These are phyloP conservation scores for Corythornis madagascariensis DNA, from an alignment of 2,113 vertebrate genomes.

Conservation along the genomic window DNA sequence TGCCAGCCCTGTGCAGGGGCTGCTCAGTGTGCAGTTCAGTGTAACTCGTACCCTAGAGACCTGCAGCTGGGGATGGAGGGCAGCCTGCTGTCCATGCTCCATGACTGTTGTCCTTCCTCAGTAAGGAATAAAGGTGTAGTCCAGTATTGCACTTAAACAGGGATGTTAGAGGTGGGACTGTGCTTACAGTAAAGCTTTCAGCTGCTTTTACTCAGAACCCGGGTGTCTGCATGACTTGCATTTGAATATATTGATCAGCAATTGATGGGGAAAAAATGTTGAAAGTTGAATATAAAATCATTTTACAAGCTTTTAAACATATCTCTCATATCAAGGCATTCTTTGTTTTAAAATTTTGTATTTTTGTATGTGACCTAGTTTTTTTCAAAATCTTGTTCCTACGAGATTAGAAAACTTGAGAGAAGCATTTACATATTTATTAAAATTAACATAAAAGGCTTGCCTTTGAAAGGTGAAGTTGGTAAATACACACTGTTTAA, in stretches of 20 bases:
- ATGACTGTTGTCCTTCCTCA: neutral
- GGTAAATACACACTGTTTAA: conserved; percentile 72
- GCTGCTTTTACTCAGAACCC: conserved; percentile 7
- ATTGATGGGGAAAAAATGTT: neutral
- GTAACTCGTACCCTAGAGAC: too few relatives aligned
- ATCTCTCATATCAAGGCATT: conserved; percentile 65
- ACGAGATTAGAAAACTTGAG: conserved; percentile 66
- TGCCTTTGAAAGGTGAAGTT: conserved; percentile 72
- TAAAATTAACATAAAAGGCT: conserved; percentile 61
- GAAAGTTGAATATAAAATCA: conserved; percentile 16
- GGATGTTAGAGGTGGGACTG: neutral
- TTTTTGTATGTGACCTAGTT: conserved; percentile 65
- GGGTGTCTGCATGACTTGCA: conserved; percentile 38
- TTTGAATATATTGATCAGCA: conserved; percentile 9
- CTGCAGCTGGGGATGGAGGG: neutral
- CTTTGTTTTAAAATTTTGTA: conserved; percentile 66
- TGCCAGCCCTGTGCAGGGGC: too few relatives aligned
- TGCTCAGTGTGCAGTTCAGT: too few relatives aligned
- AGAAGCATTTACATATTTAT: conserved; percentile 75
- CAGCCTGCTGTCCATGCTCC: neutral
- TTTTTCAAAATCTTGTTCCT: conserved; percentile 50
- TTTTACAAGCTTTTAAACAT: conserved; percentile 50
- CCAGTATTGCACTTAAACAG: neutral
- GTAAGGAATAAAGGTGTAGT: neutral
- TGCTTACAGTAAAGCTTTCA: neutral